These are phyloP conservation scores for Galbula dea DNA, from an alignment of 2,113 vertebrate genomes.

Conservation along the genomic window DNA sequence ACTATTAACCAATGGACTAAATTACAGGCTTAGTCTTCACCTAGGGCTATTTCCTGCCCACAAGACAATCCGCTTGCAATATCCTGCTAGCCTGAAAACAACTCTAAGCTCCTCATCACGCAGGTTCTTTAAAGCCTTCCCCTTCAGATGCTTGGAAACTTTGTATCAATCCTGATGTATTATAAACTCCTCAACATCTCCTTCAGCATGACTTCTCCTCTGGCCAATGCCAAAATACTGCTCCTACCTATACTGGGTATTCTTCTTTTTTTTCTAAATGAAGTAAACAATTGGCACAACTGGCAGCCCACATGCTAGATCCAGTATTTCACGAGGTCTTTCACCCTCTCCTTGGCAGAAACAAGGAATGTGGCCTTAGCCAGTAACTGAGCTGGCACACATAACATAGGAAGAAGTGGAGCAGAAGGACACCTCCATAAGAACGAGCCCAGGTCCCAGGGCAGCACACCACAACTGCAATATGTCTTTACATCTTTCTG, in stretches of 20 bases:
- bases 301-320: neutral
- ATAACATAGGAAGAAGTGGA: neutral
- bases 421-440: neutral
- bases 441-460: neutral
- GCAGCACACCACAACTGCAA: neutral
- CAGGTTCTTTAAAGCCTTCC: neutral
- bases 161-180: neutral
- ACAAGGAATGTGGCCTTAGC: neutral
- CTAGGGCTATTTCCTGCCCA: neutral
- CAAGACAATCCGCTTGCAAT: neutral
- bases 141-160: neutral
- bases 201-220: neutral
- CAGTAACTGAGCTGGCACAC: neutral
- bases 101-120: neutral
- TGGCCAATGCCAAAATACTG: neutral
- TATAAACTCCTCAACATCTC: neutral
- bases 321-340: neutral
- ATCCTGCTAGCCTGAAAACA: neutral
- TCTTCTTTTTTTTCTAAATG: neutral
- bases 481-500: neutral
- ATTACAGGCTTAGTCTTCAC: neutral
- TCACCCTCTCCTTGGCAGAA: neutral
- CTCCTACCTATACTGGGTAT: fast-evolving
- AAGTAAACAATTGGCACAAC: neutral
- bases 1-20: neutral